A percentile compares a stretch with the other conserved stretches of the same genome.
These are phyloP conservation scores for Pteropus alecto DNA, from an alignment of 2,113 vertebrate genomes.

Conservation along the genomic window DNA sequence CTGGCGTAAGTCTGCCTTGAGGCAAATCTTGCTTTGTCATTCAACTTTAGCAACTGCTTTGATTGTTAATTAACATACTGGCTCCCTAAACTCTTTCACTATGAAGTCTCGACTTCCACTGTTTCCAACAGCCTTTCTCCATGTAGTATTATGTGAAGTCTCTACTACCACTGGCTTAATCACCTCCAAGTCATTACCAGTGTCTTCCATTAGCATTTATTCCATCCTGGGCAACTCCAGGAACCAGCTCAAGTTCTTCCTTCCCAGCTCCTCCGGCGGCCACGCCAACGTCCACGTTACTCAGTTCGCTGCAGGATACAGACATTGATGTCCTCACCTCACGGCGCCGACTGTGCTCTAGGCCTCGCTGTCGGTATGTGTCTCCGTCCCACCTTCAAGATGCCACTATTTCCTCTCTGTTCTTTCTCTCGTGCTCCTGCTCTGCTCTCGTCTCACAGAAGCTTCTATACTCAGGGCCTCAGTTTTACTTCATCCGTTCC, in stretches of 20 bases:
- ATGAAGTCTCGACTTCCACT: background rate
- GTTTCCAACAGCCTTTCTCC: background rate
- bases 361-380: background rate
- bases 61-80: background rate
- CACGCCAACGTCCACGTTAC: background rate
- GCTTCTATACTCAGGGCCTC: background rate
- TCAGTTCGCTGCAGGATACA: background rate
- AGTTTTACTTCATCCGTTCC: background rate
- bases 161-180: background rate
- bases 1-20: background rate
- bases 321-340: background rate
- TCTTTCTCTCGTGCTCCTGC: background rate
- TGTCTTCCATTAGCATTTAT: background rate
- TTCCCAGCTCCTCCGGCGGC: background rate
- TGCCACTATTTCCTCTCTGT: background rate
- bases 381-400: background rate
- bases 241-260: background rate
- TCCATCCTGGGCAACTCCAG: background rate
- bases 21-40: background rate
- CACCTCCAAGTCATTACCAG: background rate
- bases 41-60: background rate
- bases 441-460: background rate
- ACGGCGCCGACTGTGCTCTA: background rate
- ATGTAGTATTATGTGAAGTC: background rate
- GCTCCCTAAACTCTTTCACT: background rate